phyloP scores from a whole-genome alignment of 2,113 vertebrate genomes.

The Semnornis frantzii region DNA sequence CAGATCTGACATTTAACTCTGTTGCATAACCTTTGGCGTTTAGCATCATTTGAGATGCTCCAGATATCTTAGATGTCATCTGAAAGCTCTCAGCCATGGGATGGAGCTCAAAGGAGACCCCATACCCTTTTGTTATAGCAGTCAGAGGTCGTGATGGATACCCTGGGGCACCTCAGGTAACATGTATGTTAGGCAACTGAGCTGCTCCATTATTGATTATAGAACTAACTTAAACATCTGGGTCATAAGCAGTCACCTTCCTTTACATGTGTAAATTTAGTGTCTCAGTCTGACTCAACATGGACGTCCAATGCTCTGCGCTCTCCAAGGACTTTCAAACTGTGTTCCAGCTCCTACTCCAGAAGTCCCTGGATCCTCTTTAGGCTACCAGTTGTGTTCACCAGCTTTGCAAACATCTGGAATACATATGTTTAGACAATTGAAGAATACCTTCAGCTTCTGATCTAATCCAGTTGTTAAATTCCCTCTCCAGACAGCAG shows the following conservation, averaged over 20 bases:
- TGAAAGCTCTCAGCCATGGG: background rate
- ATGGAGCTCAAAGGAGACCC: background rate
- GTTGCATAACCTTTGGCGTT: background rate
- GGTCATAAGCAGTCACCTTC: background rate
- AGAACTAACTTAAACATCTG: background rate
- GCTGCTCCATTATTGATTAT: background rate
- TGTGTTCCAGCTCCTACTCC: background rate
- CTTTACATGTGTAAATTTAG: background rate
- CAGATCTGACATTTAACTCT: background rate
- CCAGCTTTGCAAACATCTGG: background rate
- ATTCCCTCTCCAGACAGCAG: background rate
- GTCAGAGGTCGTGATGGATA: accelerated
- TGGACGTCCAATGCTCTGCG: background rate
- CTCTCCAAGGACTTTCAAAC: background rate
- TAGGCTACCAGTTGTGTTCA: background rate
- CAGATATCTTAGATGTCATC: background rate
- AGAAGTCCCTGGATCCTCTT: background rate
- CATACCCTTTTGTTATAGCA: background rate
- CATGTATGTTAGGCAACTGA: accelerated
- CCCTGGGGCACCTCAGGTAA: background rate
- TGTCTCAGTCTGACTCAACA: background rate
- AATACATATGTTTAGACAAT: background rate
- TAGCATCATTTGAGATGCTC: background rate
- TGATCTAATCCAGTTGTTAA: background rate
- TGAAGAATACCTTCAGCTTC: background rate